These are phyloP conservation scores for Cyrtonyx montezumae DNA, from an alignment of 2,113 vertebrate species.

Conservation along the genomic window DNA sequence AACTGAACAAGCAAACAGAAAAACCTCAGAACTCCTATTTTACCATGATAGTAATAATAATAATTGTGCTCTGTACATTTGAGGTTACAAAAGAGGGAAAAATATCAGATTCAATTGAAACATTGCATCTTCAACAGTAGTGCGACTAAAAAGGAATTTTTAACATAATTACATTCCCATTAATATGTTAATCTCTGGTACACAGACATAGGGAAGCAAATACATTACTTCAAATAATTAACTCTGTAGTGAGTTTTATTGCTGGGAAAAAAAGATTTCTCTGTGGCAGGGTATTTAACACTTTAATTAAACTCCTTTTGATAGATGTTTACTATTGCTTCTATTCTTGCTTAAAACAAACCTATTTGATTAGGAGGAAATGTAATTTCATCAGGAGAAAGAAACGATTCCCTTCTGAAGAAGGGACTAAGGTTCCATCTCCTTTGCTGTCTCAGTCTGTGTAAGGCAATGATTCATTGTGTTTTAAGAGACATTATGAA, in stretches of 20 bases:
- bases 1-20: neutral
- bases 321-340: slow-evolving; percentile 62
- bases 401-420: neutral
- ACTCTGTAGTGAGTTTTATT: slow-evolving; percentile 59
- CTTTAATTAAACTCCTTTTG: slow-evolving; percentile 77
- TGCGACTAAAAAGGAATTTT: slow-evolving; percentile 54
- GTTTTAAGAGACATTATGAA: neutral
- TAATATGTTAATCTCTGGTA: slow-evolving; percentile 73
- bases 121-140: slow-evolving; percentile 16
- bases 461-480: neutral
- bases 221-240: slow-evolving; percentile 77
- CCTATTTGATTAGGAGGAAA: neutral
- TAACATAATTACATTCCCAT: slow-evolving; percentile 68
- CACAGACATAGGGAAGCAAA: slow-evolving; percentile 42
- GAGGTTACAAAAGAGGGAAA: neutral
- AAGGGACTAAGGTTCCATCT: neutral
- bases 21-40: neutral
- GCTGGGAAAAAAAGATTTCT: slow-evolving; percentile 48
- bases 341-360: slow-evolving; percentile 52
- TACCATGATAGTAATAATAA: neutral
- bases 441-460: neutral
- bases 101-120: slow-evolving; percentile 19
- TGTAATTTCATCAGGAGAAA: slow-evolving; percentile 1
- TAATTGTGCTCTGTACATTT: neutral
- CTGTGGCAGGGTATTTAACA: slow-evolving; percentile 50